Evolutionary conservation across 2,113 vertebrate genomes (phyloP).

Genomic region (Uropsilus gracilis): DNA sequence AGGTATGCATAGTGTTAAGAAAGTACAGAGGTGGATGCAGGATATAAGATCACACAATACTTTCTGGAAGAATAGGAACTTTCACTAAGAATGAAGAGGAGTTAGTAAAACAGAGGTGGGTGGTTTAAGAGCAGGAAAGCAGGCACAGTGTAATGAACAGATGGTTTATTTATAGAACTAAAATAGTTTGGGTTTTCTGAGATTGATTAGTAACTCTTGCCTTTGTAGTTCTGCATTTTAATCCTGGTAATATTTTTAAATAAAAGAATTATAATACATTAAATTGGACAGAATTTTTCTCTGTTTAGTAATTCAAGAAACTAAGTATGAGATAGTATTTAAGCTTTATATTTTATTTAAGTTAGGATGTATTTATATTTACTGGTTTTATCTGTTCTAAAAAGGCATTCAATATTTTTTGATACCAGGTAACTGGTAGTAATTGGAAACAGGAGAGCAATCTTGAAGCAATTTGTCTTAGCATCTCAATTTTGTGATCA

Average conservation of each 20-base stretch:
- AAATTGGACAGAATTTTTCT: conserved; percentile 4
- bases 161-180: background rate
- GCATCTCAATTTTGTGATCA: background rate
- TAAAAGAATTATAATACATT: background rate
- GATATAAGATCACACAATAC: background rate
- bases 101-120: background rate
- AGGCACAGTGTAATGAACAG: background rate
- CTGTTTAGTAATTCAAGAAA: background rate
- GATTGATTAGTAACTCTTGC: background rate
- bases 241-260: background rate
- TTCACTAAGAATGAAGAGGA: background rate
- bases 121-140: background rate
- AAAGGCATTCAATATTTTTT: background rate
- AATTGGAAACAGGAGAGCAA: background rate
- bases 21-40: background rate
- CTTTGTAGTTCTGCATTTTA: background rate
- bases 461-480: background rate
- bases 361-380: background rate
- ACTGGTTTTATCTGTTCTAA: conserved; percentile 6
- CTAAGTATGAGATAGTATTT: background rate
- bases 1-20: background rate
- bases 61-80: background rate
- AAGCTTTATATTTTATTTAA: background rate
- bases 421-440: background rate
- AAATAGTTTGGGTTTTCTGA: conserved; percentile 8